Conservation (phyloP, 2,888 invertebrate species). For the Dynastes grantii region DNA sequence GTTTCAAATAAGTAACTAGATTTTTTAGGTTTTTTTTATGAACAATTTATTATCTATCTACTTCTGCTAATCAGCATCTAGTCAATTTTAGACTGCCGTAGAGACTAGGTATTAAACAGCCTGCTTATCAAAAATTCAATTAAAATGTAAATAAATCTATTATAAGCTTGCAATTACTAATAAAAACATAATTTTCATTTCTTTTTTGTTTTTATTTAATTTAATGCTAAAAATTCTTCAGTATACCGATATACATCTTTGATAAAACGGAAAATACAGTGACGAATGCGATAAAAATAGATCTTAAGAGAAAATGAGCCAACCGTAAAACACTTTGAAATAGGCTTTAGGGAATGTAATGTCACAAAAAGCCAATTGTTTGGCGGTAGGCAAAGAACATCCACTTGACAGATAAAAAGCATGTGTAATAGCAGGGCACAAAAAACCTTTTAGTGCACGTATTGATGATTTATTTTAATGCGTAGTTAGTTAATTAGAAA, state of each 20-base stretch:
- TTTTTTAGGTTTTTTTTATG: no score
- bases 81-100: no score
- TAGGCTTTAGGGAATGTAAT: conserved; percentile 1
- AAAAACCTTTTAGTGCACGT: conserved; percentile 38
- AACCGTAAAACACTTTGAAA: conserved; percentile 21
- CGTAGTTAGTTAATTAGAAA: conserved; percentile 4
- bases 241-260: conserved; percentile 2
- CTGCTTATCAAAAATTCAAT: no score
- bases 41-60: no score
- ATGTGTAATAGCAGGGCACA: conserved; percentile 21
- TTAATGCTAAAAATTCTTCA: neutral
- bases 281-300: conserved; percentile 50
- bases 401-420: conserved; percentile 44
- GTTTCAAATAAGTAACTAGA: no score
- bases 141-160: no score
- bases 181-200: no score
- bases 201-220: no score
- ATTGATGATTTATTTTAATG: conserved; percentile 26
- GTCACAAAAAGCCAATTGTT: conserved; percentile 39
- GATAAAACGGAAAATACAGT: conserved; percentile 41
- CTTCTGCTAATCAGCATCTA: no score
- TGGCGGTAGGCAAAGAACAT: conserved; percentile 35
- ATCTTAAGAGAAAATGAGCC: conserved; percentile 20
- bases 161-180: no score
- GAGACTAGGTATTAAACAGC: no score